phyloP scores from a whole-genome alignment of 2,113 vertebrate genomes.

The Clarias batrachus region DNA sequence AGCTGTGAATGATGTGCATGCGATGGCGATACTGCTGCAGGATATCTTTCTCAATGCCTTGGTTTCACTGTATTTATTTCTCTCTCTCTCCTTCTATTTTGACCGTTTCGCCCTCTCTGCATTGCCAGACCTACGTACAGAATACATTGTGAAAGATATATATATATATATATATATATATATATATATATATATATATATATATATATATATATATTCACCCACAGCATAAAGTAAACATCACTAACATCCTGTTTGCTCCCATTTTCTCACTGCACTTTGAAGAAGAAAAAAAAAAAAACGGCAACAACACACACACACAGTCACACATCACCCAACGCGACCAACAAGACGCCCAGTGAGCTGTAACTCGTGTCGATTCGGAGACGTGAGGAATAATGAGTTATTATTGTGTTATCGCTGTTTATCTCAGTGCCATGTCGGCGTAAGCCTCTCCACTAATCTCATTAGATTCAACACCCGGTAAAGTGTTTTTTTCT shows the following conservation, averaged over 20 bases:
- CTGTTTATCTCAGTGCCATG: constrained; percentile 71
- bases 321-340: constrained; percentile 29
- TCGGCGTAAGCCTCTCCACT: constrained; percentile 58
- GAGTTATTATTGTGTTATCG: constrained; percentile 71
- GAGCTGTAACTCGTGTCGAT: constrained; percentile 57
- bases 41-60: not conserved
- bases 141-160: constrained; percentile 1
- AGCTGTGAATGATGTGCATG: not conserved
- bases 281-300: constrained; percentile 12
- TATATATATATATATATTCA: no score
- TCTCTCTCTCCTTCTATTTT: constrained; percentile 11
- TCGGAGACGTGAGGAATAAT: constrained; percentile 67
- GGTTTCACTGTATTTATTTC: not conserved
- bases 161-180: no score
- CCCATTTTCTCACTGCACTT: not conserved
- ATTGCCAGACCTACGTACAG: constrained; percentile 17
- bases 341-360: constrained; percentile 55
- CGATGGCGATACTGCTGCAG: not conserved
- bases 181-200: no score
- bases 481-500: constrained; percentile 73
- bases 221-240: not conserved
- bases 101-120: constrained; percentile 8
- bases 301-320: not conserved
- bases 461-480: constrained; percentile 77
- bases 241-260: not conserved